These are phyloP conservation scores for Hypselothyrea guttata DNA, from an alignment of 2,888 invertebrate genomes.

Conservation along the genomic window DNA sequence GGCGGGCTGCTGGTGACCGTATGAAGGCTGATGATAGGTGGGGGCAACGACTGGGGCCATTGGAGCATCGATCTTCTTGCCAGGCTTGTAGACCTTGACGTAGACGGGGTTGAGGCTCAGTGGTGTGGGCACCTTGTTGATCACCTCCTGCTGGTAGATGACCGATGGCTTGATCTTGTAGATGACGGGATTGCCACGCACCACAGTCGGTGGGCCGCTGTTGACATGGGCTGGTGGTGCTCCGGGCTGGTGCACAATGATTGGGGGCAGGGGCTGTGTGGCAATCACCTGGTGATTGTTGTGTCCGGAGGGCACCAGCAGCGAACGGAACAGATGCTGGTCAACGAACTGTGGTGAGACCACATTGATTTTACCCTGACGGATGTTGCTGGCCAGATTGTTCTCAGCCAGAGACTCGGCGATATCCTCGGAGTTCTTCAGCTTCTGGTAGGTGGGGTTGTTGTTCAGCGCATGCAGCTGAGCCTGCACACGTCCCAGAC, in stretches of 20 bases:
- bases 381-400: constrained; percentile 76
- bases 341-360: constrained; percentile 79
- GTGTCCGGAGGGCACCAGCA: constrained; percentile 76
- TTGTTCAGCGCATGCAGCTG: constrained; percentile 72
- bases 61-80: constrained; percentile 78
- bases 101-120: constrained; percentile 81
- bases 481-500: constrained; percentile 71
- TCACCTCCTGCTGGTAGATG: constrained; percentile 80
- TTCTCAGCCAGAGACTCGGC: constrained; percentile 78
- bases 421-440: constrained; percentile 78
- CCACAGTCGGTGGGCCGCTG: constrained; percentile 80
- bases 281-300: constrained; percentile 79
- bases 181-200: constrained; percentile 80
- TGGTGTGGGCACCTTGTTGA: constrained; percentile 80
- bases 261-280: constrained; percentile 79
- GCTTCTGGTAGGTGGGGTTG: constrained; percentile 71
- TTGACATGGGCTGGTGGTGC: constrained; percentile 74
- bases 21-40: constrained; percentile 55
- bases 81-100: constrained; percentile 81
- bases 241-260: constrained; percentile 79
- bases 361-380: constrained; percentile 77
- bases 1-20: constrained; percentile 39
- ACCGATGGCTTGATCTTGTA: constrained; percentile 81
- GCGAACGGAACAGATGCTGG: constrained; percentile 78
- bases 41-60: constrained; percentile 71